Evolutionary conservation across 2,113 vertebrate genomes (phyloP).

Genomic region (Orientallactaga bullata): DNA sequence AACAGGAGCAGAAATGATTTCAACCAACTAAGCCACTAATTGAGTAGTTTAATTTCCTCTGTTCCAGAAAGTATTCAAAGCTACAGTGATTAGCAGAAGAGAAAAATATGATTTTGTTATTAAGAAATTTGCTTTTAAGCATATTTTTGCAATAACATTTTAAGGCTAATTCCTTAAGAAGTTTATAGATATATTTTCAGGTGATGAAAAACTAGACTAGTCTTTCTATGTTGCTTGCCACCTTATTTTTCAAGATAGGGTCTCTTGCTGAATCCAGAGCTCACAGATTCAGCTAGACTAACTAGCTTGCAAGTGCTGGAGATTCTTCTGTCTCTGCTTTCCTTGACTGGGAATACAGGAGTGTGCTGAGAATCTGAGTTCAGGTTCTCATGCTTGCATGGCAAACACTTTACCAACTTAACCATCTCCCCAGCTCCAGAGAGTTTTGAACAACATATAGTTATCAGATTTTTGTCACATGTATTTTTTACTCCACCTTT

Average conservation of each 20-base stretch:
- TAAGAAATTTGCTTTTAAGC: not conserved
- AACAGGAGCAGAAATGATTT: constrained; percentile 10
- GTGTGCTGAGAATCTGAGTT: too few relatives aligned
- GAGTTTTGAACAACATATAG: not conserved
- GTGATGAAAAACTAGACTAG: not conserved
- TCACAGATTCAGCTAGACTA: too few relatives aligned
- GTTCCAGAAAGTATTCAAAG: not conserved
- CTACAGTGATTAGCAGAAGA: not conserved
- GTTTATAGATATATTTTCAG: constrained; percentile 17
- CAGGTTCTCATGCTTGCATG: too few relatives aligned
- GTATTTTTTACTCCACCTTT: not conserved
- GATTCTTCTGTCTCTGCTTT: not conserved
- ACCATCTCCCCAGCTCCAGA: not conserved
- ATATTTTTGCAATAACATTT: not conserved
- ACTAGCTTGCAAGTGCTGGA: too few relatives aligned
- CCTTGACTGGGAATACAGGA: too few relatives aligned
- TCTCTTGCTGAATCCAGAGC: too few relatives aligned
- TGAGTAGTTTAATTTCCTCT: not conserved
- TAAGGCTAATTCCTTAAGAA: constrained; percentile 7
- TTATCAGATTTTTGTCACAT: not conserved
- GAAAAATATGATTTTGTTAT: not conserved
- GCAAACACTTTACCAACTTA: too few relatives aligned
- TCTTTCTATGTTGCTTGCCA: not conserved
- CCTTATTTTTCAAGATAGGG: too few relatives aligned
- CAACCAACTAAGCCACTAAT: not conserved